These are phyloP conservation scores for Cheirogaleus medius DNA, from an alignment of 2,113 vertebrate species.

Conservation along the genomic window DNA sequence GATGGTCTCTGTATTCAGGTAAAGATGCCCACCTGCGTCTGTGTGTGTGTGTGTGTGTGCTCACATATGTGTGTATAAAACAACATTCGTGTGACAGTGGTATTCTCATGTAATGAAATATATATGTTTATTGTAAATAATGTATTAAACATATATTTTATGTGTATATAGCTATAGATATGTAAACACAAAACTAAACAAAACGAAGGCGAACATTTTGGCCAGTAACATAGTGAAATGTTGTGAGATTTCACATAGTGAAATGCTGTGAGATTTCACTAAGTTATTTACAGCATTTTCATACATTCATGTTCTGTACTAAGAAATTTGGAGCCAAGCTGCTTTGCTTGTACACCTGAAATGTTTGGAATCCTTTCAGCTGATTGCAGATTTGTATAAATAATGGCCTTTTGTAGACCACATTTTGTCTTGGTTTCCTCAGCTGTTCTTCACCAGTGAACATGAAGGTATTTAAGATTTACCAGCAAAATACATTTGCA, in stretches of 20 bases:
- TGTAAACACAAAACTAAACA: neutral
- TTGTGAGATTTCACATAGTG: neutral
- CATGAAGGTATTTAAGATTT: conserved; percentile 39
- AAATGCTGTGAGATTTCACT: neutral
- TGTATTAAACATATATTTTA: neutral
- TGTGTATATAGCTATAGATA: neutral
- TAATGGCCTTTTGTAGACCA: neutral
- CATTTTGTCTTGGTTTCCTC: neutral
- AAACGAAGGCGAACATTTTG: neutral
- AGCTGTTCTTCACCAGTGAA: conserved; percentile 27
- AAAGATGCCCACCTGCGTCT: neutral
- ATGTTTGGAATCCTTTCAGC: neutral
- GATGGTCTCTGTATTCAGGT: neutral
- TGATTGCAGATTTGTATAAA: neutral
- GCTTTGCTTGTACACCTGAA: neutral
- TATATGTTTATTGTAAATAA: neutral
- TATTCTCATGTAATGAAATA: neutral
- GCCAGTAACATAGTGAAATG: neutral
- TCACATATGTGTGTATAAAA: neutral
- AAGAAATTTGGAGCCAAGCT: neutral
- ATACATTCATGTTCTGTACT: neutral
- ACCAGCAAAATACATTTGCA: conserved; percentile 6
- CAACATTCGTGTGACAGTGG: neutral
- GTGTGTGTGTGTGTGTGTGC: neutral
- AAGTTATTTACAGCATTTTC: neutral